These are phyloP conservation scores for Dendrolimus punctatus DNA, from an alignment of 1,140 invertebrate genomes.

Conservation along the genomic window DNA sequence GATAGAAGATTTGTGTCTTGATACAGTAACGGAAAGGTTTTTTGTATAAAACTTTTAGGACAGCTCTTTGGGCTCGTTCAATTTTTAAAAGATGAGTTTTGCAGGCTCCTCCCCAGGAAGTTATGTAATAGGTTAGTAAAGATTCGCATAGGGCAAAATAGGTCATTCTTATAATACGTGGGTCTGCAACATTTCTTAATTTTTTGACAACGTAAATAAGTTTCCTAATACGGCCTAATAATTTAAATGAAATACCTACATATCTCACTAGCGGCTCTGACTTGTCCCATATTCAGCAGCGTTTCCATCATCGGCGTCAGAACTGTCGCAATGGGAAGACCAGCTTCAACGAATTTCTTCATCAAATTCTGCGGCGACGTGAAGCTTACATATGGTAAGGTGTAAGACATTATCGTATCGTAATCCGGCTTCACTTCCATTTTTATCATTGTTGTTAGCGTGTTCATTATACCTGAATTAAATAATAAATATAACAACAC, in stretches of 20 bases:
- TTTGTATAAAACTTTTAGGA: too few relatives aligned
- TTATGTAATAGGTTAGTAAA: too few relatives aligned
- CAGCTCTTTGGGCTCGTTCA: too few relatives aligned
- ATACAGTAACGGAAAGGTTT: too few relatives aligned
- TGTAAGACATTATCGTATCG: constrained; percentile 70
- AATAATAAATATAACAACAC: background rate
- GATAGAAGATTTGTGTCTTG: too few relatives aligned
- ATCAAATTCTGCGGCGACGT: constrained; percentile 60
- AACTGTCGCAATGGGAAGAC: constrained; percentile 42
- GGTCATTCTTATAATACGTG: too few relatives aligned
- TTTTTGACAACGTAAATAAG: too few relatives aligned
- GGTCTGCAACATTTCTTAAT: too few relatives aligned
- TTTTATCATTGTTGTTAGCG: constrained; percentile 64
- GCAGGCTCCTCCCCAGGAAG: too few relatives aligned
- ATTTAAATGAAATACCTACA: constrained; percentile 38
- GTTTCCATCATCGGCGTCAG: constrained; percentile 67
- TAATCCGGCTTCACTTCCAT: constrained; percentile 67
- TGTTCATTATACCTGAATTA: constrained; percentile 63
- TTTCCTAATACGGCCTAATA: too few relatives aligned
- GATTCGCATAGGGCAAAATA: too few relatives aligned
- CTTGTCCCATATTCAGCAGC: constrained; percentile 58
- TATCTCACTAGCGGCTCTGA: constrained; percentile 58
- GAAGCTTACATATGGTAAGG: constrained; percentile 68
- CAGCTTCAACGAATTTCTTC: constrained; percentile 61
- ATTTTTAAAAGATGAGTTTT: too few relatives aligned